phyloP scores from a whole-genome alignment of 2,113 vertebrate species.

The Galbula dea region DNA sequence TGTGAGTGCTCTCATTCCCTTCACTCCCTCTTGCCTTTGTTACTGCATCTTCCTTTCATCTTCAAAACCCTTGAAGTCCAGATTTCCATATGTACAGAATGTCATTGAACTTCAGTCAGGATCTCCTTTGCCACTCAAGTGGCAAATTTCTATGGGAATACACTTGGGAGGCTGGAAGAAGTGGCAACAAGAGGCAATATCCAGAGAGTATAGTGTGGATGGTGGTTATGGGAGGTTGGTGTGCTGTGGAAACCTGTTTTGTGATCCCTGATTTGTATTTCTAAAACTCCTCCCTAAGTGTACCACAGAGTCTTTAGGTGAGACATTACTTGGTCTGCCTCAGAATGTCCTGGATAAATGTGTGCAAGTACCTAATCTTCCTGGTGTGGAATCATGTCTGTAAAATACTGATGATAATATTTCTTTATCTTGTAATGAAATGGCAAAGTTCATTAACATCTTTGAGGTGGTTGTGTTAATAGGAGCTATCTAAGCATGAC shows the following conservation, averaged over 20 bases:
- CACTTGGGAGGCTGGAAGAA: neutral
- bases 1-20: neutral
- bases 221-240: neutral
- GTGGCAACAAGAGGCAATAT: neutral
- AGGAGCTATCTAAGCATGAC: neutral
- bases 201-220: neutral
- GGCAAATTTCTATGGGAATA: neutral
- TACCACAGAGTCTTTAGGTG: neutral
- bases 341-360: neutral
- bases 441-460: neutral
- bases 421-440: neutral
- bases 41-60: neutral
- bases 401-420: neutral
- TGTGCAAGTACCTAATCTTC: neutral
- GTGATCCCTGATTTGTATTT: neutral
- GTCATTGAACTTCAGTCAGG: neutral
- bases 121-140: neutral
- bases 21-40: neutral
- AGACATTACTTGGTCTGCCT: neutral
- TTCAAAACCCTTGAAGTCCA: neutral
- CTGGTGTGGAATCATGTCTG: neutral
- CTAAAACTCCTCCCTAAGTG: neutral
- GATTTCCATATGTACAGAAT: neutral
- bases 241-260: neutral
- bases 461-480: neutral